Evolutionary conservation across 1,140 invertebrate species (phyloP).

Genomic region (Cylas formicarius): DNA sequence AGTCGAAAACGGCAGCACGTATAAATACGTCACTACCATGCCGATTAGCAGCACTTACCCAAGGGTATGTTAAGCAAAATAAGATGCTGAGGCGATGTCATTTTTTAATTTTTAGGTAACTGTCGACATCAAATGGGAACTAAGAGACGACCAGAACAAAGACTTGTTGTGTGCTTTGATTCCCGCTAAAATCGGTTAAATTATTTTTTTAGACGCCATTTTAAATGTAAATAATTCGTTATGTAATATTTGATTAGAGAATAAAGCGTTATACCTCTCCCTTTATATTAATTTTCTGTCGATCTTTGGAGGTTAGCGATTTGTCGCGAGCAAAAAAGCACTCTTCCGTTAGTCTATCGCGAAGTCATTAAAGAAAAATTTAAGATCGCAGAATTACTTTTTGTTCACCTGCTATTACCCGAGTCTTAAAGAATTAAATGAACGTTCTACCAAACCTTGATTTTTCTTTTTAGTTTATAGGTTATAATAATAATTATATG

Average conservation of each 20-base stretch:
- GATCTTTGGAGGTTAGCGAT: too few relatives aligned
- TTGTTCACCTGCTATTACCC: too few relatives aligned
- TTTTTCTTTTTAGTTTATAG: too few relatives aligned
- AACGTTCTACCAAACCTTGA: too few relatives aligned
- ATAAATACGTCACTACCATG: slow-evolving; percentile 54
- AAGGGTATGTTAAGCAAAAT: slow-evolving; percentile 47
- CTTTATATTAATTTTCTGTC: too few relatives aligned
- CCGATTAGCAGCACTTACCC: slow-evolving; percentile 58
- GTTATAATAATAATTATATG: too few relatives aligned
- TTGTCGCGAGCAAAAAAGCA: too few relatives aligned
- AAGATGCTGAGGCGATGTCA: background rate
- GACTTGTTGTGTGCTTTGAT: slow-evolving; percentile 62
- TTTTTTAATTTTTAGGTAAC: slow-evolving; percentile 44
- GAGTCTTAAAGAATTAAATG: too few relatives aligned
- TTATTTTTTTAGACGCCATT: slow-evolving; percentile 2
- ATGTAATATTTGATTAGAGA: background rate
- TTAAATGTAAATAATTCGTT: slow-evolving; percentile 6
- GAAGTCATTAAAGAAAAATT: too few relatives aligned
- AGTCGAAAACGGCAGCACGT: slow-evolving; percentile 47
- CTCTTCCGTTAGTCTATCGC: too few relatives aligned
- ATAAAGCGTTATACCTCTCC: background rate
- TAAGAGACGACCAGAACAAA: slow-evolving; percentile 51
- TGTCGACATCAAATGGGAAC: slow-evolving; percentile 64
- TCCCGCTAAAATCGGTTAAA: slow-evolving; percentile 53
- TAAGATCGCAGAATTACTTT: too few relatives aligned